Base-by-base conservation (phyloP, 2,797 vertebrate species). In the Sciaenops ocellatus region DNA sequence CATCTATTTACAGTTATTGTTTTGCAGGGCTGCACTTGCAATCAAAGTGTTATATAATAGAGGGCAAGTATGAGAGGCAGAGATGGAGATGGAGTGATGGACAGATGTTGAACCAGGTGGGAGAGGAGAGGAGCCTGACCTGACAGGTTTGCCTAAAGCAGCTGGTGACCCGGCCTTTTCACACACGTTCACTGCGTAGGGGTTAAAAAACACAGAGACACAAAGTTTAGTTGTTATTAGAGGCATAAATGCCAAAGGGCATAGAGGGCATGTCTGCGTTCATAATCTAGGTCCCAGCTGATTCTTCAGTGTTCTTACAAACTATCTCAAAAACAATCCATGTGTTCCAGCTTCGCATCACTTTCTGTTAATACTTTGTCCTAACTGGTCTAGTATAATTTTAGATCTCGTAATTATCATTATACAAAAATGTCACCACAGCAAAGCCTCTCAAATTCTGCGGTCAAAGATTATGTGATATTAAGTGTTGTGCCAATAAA, bases 51-150 rank as follows among this genome's bases (percentile, higher is more conserved):
- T 83, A 28, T 26, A 16, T 76, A 79, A 84, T 10, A 16, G 62
- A 38, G 47, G 16, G 20, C 46, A 56, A 42, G 7, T 41, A 22
- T 24, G 57, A 67, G 50, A 77, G 57, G 20, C 41, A 62, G 44
- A 30, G 46, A 59, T 3, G 16, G 38, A 42, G 56, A 72, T 71
- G 56, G 64, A 69, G 57, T 57, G 65, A 64, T 46, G 42, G 61
- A 48, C 83, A 82, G 64, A 82, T 88, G 86, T 83, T 60, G 52
- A 67, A 57, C 26, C 69, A 78, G 83, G 69, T 77, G 81, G 57
- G 52, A 74, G 67, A 69, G 17, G 68, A 13, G 69, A 54, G 28
- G 60, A 79, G 76, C 3, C 38, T 38, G 57, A 68, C 65, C 3
- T 63, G 54, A 78, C 69, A 68, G 78, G 30, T 73, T 75, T 42